These are phyloP conservation scores for Thalassaphorura encarpata DNA, from an alignment of 1,140 invertebrate genomes.

Conservation along the genomic window DNA sequence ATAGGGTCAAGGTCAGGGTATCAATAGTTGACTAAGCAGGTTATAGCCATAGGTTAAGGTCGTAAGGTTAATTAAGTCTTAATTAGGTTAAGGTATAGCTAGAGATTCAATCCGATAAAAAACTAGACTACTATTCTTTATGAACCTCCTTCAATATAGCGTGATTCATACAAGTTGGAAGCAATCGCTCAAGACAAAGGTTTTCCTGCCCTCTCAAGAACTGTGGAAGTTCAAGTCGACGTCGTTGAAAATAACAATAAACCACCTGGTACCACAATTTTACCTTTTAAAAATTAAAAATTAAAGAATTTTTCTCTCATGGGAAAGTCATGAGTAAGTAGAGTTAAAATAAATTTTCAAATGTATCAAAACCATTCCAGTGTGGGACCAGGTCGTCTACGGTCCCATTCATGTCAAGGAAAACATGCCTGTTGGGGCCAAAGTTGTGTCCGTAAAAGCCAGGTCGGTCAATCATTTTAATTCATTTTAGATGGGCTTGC, in stretches of 20 bases:
- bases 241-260: slow-evolving; percentile 95
- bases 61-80: too few relatives aligned
- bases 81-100: not conserved
- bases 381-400: slow-evolving; percentile 92
- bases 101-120: not conserved
- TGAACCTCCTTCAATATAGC: slow-evolving; percentile 49
- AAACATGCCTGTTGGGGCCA: slow-evolving; percentile 89
- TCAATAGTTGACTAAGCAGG: too few relatives aligned
- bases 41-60: too few relatives aligned
- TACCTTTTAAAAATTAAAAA: not conserved
- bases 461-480: too few relatives aligned
- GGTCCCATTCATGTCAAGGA: slow-evolving; percentile 94
- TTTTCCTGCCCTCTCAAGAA: slow-evolving; percentile 79
- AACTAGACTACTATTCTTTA: slow-evolving; percentile 3
- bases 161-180: slow-evolving; percentile 93
- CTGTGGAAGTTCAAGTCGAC: slow-evolving; percentile 87
- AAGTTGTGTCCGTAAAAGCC: slow-evolving; percentile 94
- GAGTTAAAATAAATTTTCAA: not conserved
- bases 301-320: not conserved
- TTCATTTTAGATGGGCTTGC: too few relatives aligned
- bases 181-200: slow-evolving; percentile 94
- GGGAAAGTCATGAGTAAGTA: not conserved
- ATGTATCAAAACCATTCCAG: slow-evolving; percentile 47
- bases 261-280: slow-evolving; percentile 52
- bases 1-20: too few relatives aligned